These are phyloP conservation scores for Xiphorhynchus elegans DNA, from an alignment of 2,113 vertebrate genomes.

Conservation along the genomic window DNA sequence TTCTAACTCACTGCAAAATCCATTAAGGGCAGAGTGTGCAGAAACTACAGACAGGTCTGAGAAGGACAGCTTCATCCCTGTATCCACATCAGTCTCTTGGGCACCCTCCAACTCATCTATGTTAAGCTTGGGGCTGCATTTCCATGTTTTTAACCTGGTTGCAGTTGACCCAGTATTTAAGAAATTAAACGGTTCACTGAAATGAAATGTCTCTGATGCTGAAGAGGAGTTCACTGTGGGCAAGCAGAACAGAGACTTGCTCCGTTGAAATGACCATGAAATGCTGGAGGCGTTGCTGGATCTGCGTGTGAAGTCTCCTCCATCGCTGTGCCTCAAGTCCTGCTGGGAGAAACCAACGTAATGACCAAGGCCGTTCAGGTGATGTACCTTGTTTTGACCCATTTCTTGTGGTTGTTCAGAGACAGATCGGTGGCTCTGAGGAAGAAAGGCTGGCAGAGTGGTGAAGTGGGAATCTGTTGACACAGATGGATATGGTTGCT, in stretches of 20 bases:
- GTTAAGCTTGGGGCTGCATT: conserved; percentile 77
- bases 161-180: background rate
- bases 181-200: conserved; percentile 55
- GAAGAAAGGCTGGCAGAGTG: conserved; percentile 28
- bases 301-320: conserved; percentile 38
- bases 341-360: conserved; percentile 64
- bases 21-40: conserved; percentile 80
- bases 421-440: background rate
- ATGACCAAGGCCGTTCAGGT: background rate
- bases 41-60: conserved; percentile 90
- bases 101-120: conserved; percentile 84
- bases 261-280: conserved; percentile 76
- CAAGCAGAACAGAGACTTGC: conserved; percentile 86
- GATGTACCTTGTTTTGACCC: background rate
- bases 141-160: conserved; percentile 56
- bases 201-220: conserved; percentile 63
- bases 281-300: conserved; percentile 44
- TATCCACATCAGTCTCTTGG: conserved; percentile 94
- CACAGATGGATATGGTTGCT: conserved; percentile 26
- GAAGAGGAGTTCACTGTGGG: conserved; percentile 76
- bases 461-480: conserved; percentile 26
- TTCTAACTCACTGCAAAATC: conserved; percentile 59
- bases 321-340: conserved; percentile 37
- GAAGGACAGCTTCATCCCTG: conserved; percentile 80
- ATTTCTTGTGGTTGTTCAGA: conserved; percentile 46